Percentiles rank a stretch among this genome's conserved stretches.
phyloP scores from a whole-genome alignment of 2,113 vertebrate species.

The Rhinogobius similis region DNA sequence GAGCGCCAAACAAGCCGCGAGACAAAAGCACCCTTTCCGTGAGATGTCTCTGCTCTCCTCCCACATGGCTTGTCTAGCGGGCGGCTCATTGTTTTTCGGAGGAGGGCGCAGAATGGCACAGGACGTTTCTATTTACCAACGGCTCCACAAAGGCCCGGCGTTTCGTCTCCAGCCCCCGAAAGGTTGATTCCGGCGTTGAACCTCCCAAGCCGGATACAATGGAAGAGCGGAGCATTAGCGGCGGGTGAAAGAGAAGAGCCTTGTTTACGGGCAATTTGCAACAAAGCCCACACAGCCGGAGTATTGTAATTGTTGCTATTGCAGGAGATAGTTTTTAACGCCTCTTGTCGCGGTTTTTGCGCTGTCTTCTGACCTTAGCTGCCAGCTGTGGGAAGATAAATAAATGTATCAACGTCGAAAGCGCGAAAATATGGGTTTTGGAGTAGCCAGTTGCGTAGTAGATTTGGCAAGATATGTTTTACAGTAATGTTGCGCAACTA shows the following conservation, averaged over 20 bases:
- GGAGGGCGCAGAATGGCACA: constrained; percentile 13
- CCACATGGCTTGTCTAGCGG: constrained; percentile 34
- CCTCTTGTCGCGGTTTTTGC: neutral
- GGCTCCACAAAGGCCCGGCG: constrained; percentile 9
- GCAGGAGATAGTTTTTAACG: constrained; percentile 1
- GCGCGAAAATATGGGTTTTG: neutral
- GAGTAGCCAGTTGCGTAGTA: neutral
- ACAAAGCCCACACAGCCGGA: constrained; percentile 12
- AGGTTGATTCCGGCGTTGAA: constrained; percentile 13
- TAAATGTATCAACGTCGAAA: neutral
- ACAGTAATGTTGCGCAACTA: too few relatives aligned
- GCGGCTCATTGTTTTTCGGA: constrained; percentile 24
- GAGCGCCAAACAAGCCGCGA: constrained; percentile 8
- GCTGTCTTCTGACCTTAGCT: neutral
- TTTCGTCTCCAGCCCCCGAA: neutral
- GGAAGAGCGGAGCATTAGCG: neutral
- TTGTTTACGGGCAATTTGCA: constrained; percentile 6
- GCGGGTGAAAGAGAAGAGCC: constrained; percentile 1
- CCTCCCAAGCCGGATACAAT: neutral
- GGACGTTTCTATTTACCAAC: constrained; percentile 13
- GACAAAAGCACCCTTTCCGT: constrained; percentile 23
- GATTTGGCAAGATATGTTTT: too few relatives aligned
- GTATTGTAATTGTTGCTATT: neutral
- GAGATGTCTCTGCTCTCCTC: constrained; percentile 37
- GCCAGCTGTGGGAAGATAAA: neutral